These are phyloP conservation scores for Hemaris fuciformis DNA, from an alignment of 2,888 invertebrate species.

Conservation along the genomic window DNA sequence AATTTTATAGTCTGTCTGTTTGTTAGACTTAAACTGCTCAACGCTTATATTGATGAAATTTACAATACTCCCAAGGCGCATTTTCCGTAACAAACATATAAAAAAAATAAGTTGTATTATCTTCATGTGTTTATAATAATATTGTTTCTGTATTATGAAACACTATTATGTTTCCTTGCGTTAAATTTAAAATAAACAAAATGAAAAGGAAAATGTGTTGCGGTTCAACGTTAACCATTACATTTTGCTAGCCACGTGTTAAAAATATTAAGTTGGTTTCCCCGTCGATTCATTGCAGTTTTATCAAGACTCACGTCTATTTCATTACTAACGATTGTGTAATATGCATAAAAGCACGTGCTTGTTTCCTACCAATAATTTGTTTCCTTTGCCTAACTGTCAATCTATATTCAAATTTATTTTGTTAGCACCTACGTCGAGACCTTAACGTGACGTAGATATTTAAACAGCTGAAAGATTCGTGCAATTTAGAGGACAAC, in stretches of 20 bases:
- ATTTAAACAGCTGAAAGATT: constrained; percentile 33
- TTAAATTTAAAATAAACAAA: background rate
- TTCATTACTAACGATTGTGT: constrained; percentile 3
- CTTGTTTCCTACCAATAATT: background rate
- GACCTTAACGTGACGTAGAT: constrained; percentile 20
- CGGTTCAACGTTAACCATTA: background rate
- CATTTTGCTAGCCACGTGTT: constrained; percentile 18
- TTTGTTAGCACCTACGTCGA: background rate
- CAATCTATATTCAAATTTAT: background rate
- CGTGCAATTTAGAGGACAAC: constrained; percentile 26
- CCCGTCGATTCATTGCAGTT: background rate
- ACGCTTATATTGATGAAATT: no score
- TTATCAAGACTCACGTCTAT: constrained; percentile 2
- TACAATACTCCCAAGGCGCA: no score
- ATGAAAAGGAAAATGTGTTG: background rate
- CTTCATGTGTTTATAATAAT: no score
- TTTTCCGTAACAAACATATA: no score
- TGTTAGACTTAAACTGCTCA: no score
- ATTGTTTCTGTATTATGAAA: no score
- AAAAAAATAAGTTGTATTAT: no score
- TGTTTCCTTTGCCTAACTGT: background rate
- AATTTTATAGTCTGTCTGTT: no score
- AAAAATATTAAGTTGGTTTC: background rate
- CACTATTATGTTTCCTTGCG: no score
- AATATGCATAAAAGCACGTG: constrained; percentile 7